Base-by-base conservation (phyloP, 2,888 invertebrate genomes). In the Molorchus minor region DNA sequence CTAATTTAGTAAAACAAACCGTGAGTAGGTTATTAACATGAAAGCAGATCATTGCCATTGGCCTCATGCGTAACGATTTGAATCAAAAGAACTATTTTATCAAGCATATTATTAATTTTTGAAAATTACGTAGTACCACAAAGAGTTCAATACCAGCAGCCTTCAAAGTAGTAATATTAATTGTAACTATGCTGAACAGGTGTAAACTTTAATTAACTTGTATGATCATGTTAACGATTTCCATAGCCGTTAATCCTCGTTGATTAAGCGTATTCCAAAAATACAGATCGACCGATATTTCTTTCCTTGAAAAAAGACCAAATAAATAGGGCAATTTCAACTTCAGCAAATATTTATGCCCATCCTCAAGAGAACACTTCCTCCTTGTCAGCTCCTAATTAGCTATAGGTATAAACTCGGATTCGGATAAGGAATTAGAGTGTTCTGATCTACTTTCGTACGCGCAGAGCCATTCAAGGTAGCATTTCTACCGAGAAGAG, bases 401-500 rank as follows among this genome's bases (percentile, higher is more conserved):
- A 58, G 61, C 64, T 13, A 53, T n/a, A n/a, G n/a, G n/a, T n/a
- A n/a, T 61, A 63, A 63, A 55, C 60, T 56, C 63, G 15, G 61
- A 47, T 43, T 35, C 55, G 61, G 40, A 64, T 58, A 56, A 61
- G 64, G 61, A 64, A 61, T 33, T 56, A 21, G 38, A 52, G 70
- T 71, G 68, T 68, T 64, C 60, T 66, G 73, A 65, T 72, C 74
- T 62, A 72, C 72, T 74, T 74, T 73, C 72, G 56, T 69, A 67
- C n/a, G n/a, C 70, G 68, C 71, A 68, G 55, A 61, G 56, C 61
- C 62, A 71, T 71, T 70, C 68, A 30, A 65, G 70, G 66, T 69
- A 56, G 66, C 69, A 69, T 70, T 71, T 69, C 72, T 71, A 68
- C 54, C 62, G 73, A 74, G 74, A 74, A 74, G 74, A 73, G 74